Base-by-base conservation (phyloP, 2,113 vertebrate genomes). In the Thomomys bottae region DNA sequence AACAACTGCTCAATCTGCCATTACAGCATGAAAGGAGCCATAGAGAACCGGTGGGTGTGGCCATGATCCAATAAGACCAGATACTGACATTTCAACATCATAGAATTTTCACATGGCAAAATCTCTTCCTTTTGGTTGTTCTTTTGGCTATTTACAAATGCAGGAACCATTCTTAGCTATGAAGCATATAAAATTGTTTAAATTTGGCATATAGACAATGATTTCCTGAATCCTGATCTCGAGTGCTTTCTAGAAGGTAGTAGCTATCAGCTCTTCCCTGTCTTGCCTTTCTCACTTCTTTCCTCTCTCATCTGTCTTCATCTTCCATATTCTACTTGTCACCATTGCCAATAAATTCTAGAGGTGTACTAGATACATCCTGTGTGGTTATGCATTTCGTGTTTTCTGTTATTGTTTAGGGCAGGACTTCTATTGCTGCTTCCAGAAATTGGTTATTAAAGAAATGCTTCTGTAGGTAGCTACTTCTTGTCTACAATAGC, bases 21-120 rank as follows among this genome's bases (percentile, higher is more conserved):
- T 30, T 2, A 30, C 20, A 54, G n/a, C 0, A 0, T 0, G 20
- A 64, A 36, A 21, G 26, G 11, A 15, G 20, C 3, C n/a, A n/a
- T 0, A 9, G 64, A n/a, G 18, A 42, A 71, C 15, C 75, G 34
- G 15, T 14, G 61, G 18, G 64, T 0, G 8, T 21, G 77, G 24
- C 18, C 77, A 4, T 28, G 54, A 23, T 42, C 70, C 49, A 91
- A 38, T 54, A 90, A 89, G 91, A 75, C 63, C 40, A 54, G 36
- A 67, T 7, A 9, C 66, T 85, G 72, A 54, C 11, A 84, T 59
- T 87, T 38, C 36, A 92, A 81, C 77, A 72, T 38, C 32, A 34
- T 24, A 12, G 68, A 36, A 70, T 90, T 80, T 88, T 90, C 70
- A 81, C 0, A 63, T 2, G 42, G 57, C 34, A 40, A 30, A 63